Percentiles rank a stretch among this genome's conserved stretches.
These are phyloP conservation scores for Lacerta viridis DNA, from an alignment of 2,797 vertebrate species.

Conservation along the genomic window DNA sequence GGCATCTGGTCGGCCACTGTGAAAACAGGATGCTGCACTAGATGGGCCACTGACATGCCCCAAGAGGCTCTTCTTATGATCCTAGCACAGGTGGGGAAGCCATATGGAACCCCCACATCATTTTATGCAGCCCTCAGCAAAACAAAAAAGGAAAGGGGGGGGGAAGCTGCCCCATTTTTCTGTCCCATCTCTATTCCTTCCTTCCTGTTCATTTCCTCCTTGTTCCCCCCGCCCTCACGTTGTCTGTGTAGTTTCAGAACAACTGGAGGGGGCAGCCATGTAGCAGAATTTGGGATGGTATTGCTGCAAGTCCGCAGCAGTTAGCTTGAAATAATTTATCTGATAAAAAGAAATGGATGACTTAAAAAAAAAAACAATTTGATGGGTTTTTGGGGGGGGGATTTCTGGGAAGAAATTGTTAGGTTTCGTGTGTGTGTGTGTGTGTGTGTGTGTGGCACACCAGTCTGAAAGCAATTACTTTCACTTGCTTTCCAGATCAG, in stretches of 20 bases:
- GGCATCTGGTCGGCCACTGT: too few species aligned
- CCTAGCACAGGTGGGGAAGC: neutral
- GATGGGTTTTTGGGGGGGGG: neutral
- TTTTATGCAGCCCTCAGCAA: neutral
- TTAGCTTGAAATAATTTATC: too few species aligned
- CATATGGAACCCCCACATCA: neutral
- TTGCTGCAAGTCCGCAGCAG: too few species aligned
- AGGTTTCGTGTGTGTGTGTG: neutral
- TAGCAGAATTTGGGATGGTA: too few species aligned
- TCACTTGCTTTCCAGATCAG: neutral
- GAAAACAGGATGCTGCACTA: too few species aligned
- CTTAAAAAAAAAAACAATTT: neutral
- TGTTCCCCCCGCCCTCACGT: neutral
- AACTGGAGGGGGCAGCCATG: neutral
- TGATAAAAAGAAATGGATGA: neutral
- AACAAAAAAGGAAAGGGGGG: neutral
- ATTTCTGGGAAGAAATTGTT: neutral
- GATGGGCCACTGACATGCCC: too few species aligned
- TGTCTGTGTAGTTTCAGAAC: neutral
- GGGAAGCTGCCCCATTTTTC: neutral
- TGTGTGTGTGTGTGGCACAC: neutral
- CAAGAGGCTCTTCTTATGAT: too few species aligned
- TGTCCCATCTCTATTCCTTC: neutral
- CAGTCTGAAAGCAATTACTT: neutral
- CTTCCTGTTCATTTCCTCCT: neutral